Evolutionary conservation across 1,140 invertebrate genomes (phyloP).

Genomic region (Tetragnatha versicolor): DNA sequence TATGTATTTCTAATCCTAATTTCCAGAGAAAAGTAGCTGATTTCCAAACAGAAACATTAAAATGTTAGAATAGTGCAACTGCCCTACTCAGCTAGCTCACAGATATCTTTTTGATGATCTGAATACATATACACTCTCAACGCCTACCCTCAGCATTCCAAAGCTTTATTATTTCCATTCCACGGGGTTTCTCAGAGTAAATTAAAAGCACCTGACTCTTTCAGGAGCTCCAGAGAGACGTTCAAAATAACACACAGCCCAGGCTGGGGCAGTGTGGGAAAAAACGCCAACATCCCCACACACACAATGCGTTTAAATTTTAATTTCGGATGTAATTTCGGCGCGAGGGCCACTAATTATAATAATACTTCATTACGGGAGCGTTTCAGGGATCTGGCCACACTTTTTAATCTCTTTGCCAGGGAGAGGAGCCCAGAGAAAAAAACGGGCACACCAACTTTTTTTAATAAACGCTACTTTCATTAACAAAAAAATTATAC

Average conservation of each 20-base stretch:
- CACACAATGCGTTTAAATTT: constrained; percentile 44
- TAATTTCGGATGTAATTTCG: constrained; percentile 51
- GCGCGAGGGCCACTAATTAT: constrained; percentile 44
- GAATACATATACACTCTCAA: too few species aligned
- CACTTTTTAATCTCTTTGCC: constrained; percentile 40
- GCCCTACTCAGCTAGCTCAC: too few species aligned
- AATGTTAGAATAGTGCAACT: too few species aligned
- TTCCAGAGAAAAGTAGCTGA: too few species aligned
- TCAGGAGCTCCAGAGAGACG: neutral
- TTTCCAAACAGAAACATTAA: too few species aligned
- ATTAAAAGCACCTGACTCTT: neutral
- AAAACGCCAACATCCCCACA: neutral
- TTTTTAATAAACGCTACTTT: constrained; percentile 51
- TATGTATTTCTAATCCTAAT: too few species aligned
- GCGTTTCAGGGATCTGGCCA: constrained; percentile 2
- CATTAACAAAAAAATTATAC: constrained; percentile 38
- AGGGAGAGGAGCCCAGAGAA: neutral
- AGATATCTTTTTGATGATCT: too few species aligned
- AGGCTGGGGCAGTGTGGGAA: neutral
- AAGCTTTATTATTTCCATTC: too few species aligned
- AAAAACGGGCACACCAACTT: constrained; percentile 7
- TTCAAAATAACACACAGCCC: neutral
- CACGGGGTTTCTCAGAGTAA: neutral
- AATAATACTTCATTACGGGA: constrained; percentile 54
- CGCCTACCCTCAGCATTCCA: too few species aligned